These are phyloP conservation scores for Hirundichthys speculiger DNA, from an alignment of 2,113 vertebrate species.

Conservation along the genomic window DNA sequence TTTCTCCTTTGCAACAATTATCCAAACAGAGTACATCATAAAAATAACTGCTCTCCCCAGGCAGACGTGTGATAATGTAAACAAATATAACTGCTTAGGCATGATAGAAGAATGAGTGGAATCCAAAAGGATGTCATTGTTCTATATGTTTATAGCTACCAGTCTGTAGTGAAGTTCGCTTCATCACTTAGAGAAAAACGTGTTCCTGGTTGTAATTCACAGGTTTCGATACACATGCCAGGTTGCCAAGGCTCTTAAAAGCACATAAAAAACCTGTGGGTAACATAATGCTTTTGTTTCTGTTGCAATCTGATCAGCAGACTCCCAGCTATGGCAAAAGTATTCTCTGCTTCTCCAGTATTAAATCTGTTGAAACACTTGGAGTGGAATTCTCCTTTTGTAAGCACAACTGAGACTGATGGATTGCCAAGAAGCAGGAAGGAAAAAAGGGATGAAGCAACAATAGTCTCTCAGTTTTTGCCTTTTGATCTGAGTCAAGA, in stretches of 20 bases:
- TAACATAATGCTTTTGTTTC: constrained; percentile 7
- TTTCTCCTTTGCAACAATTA: constrained; percentile 58
- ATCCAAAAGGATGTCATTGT: constrained; percentile 38
- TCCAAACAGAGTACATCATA: constrained; percentile 71
- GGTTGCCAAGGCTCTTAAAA: constrained; percentile 9
- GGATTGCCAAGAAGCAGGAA: constrained; percentile 47
- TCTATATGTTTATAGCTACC: constrained; percentile 37
- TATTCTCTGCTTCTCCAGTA: constrained; percentile 15
- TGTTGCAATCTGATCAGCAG: constrained; percentile 6
- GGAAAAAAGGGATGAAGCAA: constrained; percentile 52
- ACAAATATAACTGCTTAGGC: constrained; percentile 66
- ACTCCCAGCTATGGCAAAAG: constrained; percentile 16
- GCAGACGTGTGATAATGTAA: constrained; percentile 66
- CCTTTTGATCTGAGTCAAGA: constrained; percentile 27
- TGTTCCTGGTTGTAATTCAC: constrained; percentile 5
- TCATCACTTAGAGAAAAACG: constrained; percentile 1
- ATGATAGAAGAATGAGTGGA: constrained; percentile 37
- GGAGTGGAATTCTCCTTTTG: constrained; percentile 30
- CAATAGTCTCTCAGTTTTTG: constrained; percentile 11
- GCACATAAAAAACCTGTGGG: constrained; percentile 11
- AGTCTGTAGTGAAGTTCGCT: constrained; percentile 42
- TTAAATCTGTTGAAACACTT: constrained; percentile 57
- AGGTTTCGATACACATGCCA: not conserved
- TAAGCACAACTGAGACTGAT: constrained; percentile 27
- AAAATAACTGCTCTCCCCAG: constrained; percentile 73